phyloP scores from a whole-genome alignment of 2,888 invertebrate genomes.

The Ormia ochracea region DNA sequence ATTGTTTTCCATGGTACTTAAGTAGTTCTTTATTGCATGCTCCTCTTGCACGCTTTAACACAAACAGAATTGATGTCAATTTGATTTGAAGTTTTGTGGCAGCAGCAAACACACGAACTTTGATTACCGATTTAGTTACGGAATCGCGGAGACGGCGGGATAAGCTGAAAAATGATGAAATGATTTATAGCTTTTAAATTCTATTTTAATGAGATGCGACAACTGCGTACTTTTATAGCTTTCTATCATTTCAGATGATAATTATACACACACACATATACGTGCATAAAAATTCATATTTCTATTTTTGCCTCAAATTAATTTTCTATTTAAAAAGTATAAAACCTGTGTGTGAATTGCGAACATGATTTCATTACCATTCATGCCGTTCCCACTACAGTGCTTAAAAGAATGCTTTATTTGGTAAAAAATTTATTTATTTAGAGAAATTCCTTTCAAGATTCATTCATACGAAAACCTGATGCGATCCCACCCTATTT shows the following conservation, averaged over 20 bases:
- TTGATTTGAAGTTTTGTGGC: slow-evolving; percentile 38
- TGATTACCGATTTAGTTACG: neutral
- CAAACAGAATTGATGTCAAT: neutral
- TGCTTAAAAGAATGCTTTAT: neutral
- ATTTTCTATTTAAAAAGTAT: neutral
- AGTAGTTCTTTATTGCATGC: slow-evolving; percentile 25
- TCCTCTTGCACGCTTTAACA: neutral
- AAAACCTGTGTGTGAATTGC: slow-evolving; percentile 36
- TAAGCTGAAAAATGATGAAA: slow-evolving; percentile 46
- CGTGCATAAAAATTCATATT: too few species aligned
- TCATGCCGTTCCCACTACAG: neutral
- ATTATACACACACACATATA: too few species aligned
- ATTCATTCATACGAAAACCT: too few species aligned
- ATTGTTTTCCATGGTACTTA: slow-evolving; percentile 34
- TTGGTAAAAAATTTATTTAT: too few species aligned
- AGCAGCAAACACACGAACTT: neutral
- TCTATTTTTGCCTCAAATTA: neutral
- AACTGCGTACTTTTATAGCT: neutral
- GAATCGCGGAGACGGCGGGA: neutral
- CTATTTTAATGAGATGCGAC: slow-evolving; percentile 63
- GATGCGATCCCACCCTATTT: too few species aligned
- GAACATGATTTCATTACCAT: slow-evolving; percentile 35
- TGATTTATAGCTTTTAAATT: slow-evolving; percentile 60
- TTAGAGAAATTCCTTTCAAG: too few species aligned
- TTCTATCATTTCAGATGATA: slow-evolving; percentile 3